These are phyloP conservation scores for Desmophyllum pertusum DNA, from an alignment of 92 coral and sea anemone genomes.

Conservation along the genomic window DNA sequence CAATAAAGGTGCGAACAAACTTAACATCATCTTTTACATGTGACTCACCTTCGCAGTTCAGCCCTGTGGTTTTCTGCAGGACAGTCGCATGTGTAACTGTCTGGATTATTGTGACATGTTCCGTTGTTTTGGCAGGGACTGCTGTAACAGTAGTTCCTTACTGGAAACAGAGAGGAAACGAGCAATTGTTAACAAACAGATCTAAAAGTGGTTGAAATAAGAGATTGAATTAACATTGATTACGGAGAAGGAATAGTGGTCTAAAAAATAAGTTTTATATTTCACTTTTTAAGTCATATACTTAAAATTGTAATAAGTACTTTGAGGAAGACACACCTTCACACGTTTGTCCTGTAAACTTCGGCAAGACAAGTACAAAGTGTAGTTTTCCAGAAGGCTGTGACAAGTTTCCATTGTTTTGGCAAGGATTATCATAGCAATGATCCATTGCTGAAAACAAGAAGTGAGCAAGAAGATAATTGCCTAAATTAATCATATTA, in stretches of 20 bases:
- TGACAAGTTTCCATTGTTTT: background rate
- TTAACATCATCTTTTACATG: too few relatives aligned
- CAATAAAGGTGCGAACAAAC: too few relatives aligned
- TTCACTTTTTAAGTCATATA: too few relatives aligned
- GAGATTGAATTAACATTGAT: too few relatives aligned
- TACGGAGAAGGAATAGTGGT: too few relatives aligned
- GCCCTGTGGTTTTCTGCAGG: background rate
- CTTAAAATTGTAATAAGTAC: too few relatives aligned
- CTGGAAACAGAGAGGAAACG: background rate
- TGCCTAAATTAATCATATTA: too few relatives aligned
- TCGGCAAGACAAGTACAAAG: background rate
- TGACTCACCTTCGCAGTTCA: slow-evolving; percentile 9
- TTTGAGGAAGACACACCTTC: background rate
- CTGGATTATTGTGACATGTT: background rate
- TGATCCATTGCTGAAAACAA: background rate
- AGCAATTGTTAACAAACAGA: background rate
- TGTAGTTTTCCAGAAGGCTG: background rate
- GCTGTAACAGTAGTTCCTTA: background rate
- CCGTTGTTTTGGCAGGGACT: slow-evolving; percentile 19
- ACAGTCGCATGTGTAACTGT: slow-evolving; percentile 1
- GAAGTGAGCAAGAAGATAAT: too few relatives aligned
- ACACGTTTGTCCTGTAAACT: background rate
- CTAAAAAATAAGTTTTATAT: too few relatives aligned
- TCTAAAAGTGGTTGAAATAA: too few relatives aligned
- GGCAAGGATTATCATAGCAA: background rate